Percentiles rank a stretch among this genome's conserved stretches.
These are phyloP conservation scores for Oxyura jamaicensis DNA, from an alignment of 2,113 vertebrate species.

Conservation along the genomic window DNA sequence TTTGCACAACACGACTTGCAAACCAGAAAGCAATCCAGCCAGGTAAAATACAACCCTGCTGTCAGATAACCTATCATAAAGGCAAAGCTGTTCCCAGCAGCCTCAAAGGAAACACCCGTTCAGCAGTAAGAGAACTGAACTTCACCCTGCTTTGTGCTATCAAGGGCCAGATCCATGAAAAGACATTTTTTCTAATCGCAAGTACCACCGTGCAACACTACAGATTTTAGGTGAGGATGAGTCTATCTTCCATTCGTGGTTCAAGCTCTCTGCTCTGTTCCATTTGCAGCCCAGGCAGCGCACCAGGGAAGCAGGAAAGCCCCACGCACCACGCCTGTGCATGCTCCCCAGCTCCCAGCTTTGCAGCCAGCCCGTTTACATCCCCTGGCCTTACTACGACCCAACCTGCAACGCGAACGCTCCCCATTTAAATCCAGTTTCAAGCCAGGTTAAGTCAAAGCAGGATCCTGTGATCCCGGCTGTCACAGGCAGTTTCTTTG, in stretches of 20 bases:
- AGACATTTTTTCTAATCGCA: not conserved
- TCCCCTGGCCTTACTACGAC: accelerated
- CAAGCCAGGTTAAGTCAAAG: not conserved
- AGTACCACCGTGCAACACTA: accelerated
- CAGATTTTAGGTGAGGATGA: not conserved
- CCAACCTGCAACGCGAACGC: accelerated
- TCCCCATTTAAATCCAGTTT: not conserved
- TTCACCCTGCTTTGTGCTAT: not conserved
- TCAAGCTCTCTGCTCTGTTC: not conserved
- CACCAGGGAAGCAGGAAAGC: not conserved
- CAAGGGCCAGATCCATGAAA: not conserved
- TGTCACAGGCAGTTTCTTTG: not conserved
- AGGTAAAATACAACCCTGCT: not conserved
- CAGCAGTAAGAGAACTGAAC: not conserved
- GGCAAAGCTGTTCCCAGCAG: not conserved
- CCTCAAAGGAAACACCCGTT: not conserved
- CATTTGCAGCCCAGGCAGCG: too few relatives aligned
- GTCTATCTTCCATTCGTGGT: not conserved
- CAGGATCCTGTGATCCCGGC: not conserved
- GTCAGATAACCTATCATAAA: not conserved
- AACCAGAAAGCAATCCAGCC: not conserved
- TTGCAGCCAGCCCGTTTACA: not conserved
- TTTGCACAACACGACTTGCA: accelerated
- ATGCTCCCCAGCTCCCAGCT: not conserved
- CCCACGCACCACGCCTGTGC: accelerated